Evolutionary conservation across 2,888 invertebrate species (phyloP).

Genomic region (Aricia artaxerxes): DNA sequence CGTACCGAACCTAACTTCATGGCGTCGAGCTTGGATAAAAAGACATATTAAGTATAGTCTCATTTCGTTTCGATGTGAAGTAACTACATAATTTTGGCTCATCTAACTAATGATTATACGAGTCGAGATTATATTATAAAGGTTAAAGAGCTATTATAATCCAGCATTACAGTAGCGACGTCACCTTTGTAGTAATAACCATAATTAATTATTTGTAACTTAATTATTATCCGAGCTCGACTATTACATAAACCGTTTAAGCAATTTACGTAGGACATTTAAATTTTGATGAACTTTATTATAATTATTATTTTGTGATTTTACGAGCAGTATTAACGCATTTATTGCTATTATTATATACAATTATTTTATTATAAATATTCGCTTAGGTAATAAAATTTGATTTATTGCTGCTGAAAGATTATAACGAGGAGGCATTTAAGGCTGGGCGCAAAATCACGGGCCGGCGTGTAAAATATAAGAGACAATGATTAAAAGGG

Average conservation of each 20-base stretch:
- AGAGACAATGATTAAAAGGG: neutral
- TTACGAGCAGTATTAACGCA: slow-evolving; percentile 4
- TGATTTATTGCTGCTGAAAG: neutral
- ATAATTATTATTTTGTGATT: neutral
- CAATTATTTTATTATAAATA: neutral
- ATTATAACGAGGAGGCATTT: neutral
- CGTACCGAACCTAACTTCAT: neutral
- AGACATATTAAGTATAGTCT: too few relatives aligned
- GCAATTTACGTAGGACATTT: neutral
- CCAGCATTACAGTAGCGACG: too few relatives aligned
- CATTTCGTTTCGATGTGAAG: too few relatives aligned
- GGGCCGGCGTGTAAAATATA: neutral
- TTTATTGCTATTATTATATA: neutral
- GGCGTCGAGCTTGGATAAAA: neutral
- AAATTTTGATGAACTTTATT: neutral
- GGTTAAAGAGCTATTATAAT: too few relatives aligned
- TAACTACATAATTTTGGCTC: too few relatives aligned
- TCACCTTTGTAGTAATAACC: neutral
- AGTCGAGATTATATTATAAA: too few relatives aligned
- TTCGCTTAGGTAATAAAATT: neutral
- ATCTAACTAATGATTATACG: too few relatives aligned
- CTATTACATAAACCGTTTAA: neutral
- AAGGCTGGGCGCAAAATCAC: neutral
- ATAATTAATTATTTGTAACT: neutral
- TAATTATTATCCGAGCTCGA: neutral